Percentiles rank a stretch among this genome's conserved stretches.
These are phyloP conservation scores for Alentia gelatinosa DNA, from an alignment of 2,888 invertebrate genomes.

Conservation along the genomic window DNA sequence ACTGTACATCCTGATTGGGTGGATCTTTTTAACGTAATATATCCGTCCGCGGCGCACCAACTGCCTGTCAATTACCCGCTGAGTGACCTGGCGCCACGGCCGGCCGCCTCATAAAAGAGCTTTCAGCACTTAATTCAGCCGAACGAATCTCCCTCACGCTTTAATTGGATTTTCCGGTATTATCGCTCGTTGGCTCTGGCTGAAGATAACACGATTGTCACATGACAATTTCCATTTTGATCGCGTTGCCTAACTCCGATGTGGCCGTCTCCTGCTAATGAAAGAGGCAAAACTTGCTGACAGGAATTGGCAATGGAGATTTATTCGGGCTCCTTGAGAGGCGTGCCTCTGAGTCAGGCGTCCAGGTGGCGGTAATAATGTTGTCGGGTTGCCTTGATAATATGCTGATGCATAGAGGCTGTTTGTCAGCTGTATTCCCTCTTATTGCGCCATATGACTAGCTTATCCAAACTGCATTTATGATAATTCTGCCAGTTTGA, in stretches of 20 bases:
- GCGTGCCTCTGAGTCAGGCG: background rate
- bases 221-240: constrained; percentile 47
- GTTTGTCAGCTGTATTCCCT: background rate
- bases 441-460: no score
- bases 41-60: background rate
- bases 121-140: constrained; percentile 31
- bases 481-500: no score
- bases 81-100: constrained; percentile 33
- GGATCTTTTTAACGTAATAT: constrained; percentile 22
- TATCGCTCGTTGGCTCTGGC: constrained; percentile 6
- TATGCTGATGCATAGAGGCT: background rate
- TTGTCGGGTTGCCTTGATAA: background rate
- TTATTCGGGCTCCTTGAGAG: constrained; percentile 32
- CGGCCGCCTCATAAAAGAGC: background rate
- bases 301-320: constrained; percentile 45
- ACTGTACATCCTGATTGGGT: background rate
- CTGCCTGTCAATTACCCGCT: background rate
- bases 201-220: constrained; percentile 40
- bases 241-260: constrained; percentile 37
- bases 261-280: background rate
- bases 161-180: constrained; percentile 37
- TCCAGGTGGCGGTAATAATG: background rate
- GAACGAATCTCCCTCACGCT: background rate
- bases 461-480: no score
- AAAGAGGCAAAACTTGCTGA: constrained; percentile 30